Evolutionary conservation across 2,797 vertebrate species (phyloP).

Genomic region (Distichodus sexfasciatus): DNA sequence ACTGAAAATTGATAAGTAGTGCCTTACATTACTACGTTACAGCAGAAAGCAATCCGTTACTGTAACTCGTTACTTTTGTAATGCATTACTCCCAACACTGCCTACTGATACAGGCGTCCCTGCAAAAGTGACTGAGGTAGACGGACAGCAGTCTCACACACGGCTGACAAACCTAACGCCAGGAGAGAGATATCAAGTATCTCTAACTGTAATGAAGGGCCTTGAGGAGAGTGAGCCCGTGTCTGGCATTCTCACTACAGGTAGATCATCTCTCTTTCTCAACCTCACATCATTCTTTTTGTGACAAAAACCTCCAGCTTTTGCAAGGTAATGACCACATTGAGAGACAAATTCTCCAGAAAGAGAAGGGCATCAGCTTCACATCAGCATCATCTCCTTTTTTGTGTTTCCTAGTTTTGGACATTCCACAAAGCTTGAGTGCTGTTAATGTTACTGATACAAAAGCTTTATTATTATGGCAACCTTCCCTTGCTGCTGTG

Average conservation of each 20-base stretch:
- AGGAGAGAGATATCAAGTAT: constrained; percentile 83
- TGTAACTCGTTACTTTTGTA: no score
- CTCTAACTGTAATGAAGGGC: constrained; percentile 82
- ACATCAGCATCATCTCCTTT: background rate
- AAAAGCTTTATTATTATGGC: constrained; percentile 85
- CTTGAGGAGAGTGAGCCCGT: constrained; percentile 89
- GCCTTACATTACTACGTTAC: no score
- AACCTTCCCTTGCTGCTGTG: constrained; percentile 84
- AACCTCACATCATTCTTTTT: constrained; percentile 65
- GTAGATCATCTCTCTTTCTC: constrained; percentile 84
- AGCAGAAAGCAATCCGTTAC: no score
- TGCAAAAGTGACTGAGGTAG: constrained; percentile 68
- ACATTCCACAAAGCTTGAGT: constrained; percentile 80
- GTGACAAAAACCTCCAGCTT: no score
- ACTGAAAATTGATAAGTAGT: no score
- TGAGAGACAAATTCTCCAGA: no score
- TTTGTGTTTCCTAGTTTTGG: constrained; percentile 74
- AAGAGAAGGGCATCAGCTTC: no score
- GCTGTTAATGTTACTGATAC: constrained; percentile 85
- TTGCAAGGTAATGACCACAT: no score
- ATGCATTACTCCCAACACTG: no score
- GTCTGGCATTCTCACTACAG: constrained; percentile 82
- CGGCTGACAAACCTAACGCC: constrained; percentile 78
- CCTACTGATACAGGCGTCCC: constrained; percentile 70
- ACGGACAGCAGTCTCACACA: constrained; percentile 75